Percentiles rank a stretch among this genome's conserved stretches.
These are phyloP conservation scores for Tribolium madens DNA, from an alignment of 1,140 invertebrate genomes.

Conservation along the genomic window DNA sequence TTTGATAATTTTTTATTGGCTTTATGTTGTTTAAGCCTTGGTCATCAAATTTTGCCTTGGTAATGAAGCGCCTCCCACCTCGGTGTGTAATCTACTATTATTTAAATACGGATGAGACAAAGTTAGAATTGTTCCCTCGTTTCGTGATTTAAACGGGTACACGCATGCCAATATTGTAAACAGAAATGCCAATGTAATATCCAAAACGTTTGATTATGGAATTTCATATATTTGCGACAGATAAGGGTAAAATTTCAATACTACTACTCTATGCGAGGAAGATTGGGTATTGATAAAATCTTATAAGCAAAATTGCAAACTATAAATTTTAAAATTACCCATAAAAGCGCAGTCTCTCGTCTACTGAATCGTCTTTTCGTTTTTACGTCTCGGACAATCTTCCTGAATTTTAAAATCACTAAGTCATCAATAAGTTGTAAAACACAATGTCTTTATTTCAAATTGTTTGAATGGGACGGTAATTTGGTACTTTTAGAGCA, in stretches of 20 bases:
- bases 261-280: not conserved
- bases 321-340: conserved; percentile 28
- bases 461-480: not conserved
- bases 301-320: conserved; percentile 10
- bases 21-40: too few species aligned
- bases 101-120: conserved; percentile 9
- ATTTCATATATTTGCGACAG: not conserved
- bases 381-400: not conserved
- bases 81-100: too few species aligned
- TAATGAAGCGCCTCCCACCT: too few species aligned
- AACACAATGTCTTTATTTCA: not conserved
- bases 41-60: too few species aligned
- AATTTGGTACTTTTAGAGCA: too few species aligned
- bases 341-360: not conserved
- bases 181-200: not conserved
- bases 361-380: not conserved
- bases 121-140: not conserved
- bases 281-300: conserved; percentile 18
- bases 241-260: conserved; percentile 26
- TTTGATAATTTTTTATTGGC: too few species aligned
- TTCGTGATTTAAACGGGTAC: not conserved
- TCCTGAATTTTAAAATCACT: not conserved
- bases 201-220: conserved; percentile 4
- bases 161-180: not conserved
- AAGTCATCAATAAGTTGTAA: not conserved